Evolutionary conservation across 2,888 invertebrate genomes (phyloP), one percentile per base, ranked within the genome.

Genomic region (Beris chalybata): DNA sequence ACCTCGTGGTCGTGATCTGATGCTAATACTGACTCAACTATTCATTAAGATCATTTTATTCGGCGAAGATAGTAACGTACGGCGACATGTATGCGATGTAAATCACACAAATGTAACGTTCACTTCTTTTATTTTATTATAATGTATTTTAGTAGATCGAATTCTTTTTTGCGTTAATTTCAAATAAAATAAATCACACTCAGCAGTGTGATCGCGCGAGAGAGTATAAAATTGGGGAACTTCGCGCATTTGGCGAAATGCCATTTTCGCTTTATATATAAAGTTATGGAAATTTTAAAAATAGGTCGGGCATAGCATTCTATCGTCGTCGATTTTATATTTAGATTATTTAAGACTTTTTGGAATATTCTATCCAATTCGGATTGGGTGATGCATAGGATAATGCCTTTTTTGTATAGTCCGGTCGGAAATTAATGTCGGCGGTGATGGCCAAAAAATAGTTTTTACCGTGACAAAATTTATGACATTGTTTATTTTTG

Each of bases 211-310:
- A 9, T 7, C 38, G 38, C 38, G 38, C 38, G 9, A 48, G 48
- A 48, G n/a, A 48, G 22, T 9, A n/a, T 48, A 38, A 64, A 55
- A 64, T 43, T 54, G 55, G 64, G 54, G 32, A 48, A 69, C 67
- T 57, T 64, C 45, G 53, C 32, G 22, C 64, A 65, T 53, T 71
- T 71, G 71, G 71, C 71, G 67, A 61, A 38, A 58, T 48, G 67
- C 71, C 71, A 71, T 68, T 31, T 48, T 47, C 43, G 30, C 22
- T 38, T 29, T 70, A 65, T 64, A 67, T 69, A 67, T 68, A 66
- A 67, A 69, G 65, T 70, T 70, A 65, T 71, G 69, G 70, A 69
- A 71, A 67, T 66, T 63, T 58, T 70, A 70, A 69, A 70, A 71
- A 70, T 70, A 71, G 69, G 69, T 67, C 69, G 68, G 64, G 65